Evolutionary conservation across 2,113 vertebrate species (phyloP), one percentile per base, ranked within the genome.

Genomic region (Microtus montanus): DNA sequence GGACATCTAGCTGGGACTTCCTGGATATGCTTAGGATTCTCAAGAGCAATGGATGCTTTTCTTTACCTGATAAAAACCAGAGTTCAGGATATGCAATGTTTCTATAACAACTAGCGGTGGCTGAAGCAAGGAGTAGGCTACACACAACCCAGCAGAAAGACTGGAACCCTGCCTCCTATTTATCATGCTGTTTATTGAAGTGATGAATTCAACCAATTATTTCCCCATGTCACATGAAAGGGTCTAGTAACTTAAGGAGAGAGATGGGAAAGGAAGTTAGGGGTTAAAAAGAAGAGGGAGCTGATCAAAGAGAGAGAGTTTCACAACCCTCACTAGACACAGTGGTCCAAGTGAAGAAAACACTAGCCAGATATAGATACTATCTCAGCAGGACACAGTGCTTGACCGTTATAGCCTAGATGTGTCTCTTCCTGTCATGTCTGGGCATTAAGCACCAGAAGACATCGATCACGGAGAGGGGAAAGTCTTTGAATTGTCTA

Each of bases 401-500:
- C 12, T 6, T 78, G 54, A n/a, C 19, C 3, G 1, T 44, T 38
- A 70, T 52, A 73, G 33, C 58, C 80, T 44, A 41, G 14, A 14
- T 33, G 15, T n/a, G 35, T 41, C 8, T 87, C n/a, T 94, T 20
- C 44, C 64, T 19, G 33, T 26, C 19, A 41, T 70, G 3, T 28
- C 13, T 84, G 28, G 2, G 10, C 0, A 24, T 12, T 30, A 30
- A 41, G 9, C 4, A 77, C 22, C 12, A 61, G 22, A 26, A 86
- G 22, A 30, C 0, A 64, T 0, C 49, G 15, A 63, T 12, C 64
- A 49, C 4, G 1, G 11, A 58, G 1, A 47, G 19, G 19, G 77
- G 0, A 41, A 89, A 41, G 6, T 77, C 13, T 44, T 41, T 74
- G 17, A 75, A 87, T 64, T 77, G 3, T 8, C 10, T 35, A 1